Evolutionary conservation across 2,113 vertebrate species (phyloP), one percentile per base, ranked within the genome.

Genomic region (Psammodynastes pulverulentus): DNA sequence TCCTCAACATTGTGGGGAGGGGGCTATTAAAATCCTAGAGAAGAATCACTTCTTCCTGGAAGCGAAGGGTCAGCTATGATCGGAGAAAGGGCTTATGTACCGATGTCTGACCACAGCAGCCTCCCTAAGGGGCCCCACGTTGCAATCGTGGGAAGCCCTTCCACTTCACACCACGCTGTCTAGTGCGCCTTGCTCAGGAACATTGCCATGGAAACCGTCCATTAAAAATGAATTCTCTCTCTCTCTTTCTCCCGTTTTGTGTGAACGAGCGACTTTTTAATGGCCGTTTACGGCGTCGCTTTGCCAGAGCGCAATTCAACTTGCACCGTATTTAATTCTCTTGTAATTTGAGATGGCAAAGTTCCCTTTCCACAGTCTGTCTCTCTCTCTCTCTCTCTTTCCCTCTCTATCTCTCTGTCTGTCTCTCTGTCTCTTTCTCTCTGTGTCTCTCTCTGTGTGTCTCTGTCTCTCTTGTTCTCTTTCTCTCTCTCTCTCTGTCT

Each of bases 151-250:
- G 96, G 92, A 91, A 88, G 92, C 95, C 94, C 94, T 94, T 72
- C 87, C 91, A 86, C 93, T 91, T 91, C 91, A 96, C 95, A 92
- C 93, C 56, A 89, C 88, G n/a, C 93, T 94, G 93, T 94, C 94
- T 96, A 97, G 94, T 1, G 0, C 84, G 92, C 72, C 94, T 90
- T 56, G 84, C 93, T 90, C 93, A 89, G 96, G 96, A 95, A 94
- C 92, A 96, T 97, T 96, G 93, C 96, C 96, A 97, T 96, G 96
- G 96, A 95, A 97, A 97, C 96, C 92, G 92, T 84, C 95, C 96
- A 96, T 97, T 97, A 96, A 96, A 97, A 96, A 95, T 91, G 93
- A 91, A 95, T 95, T 95, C 96, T 95, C 94, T 92, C 67, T 93
- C 67, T 93, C 96, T 94, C 94, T 93, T 58, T 93, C 96, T 95